These are phyloP conservation scores for Brachypodius melanocephalos DNA, from an alignment of 2,113 vertebrate species.

Conservation along the genomic window DNA sequence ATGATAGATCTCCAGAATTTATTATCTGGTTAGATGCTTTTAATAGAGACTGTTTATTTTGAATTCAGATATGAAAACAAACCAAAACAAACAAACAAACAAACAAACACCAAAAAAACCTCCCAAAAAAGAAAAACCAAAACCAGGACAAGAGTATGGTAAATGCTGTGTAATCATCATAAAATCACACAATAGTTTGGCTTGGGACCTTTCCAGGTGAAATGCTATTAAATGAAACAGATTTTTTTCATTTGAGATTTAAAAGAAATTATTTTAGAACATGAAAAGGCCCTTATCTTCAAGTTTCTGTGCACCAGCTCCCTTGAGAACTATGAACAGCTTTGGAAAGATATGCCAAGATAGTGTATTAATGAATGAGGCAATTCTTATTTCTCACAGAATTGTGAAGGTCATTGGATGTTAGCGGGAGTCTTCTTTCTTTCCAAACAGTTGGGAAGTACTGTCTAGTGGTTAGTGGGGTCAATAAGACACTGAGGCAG, in stretches of 20 bases:
- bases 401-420: neutral
- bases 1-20: neutral
- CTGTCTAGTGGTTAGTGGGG: neutral
- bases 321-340: neutral
- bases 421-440: neutral
- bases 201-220: neutral
- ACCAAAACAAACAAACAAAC: neutral
- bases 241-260: neutral
- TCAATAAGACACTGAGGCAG: neutral
- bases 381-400: neutral
- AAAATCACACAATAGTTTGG: neutral
- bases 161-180: neutral
- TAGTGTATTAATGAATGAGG: neutral
- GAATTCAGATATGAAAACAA: neutral
- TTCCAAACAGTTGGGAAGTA: neutral
- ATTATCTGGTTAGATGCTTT: neutral
- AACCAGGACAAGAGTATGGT: neutral
- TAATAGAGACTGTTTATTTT: neutral
- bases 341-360: accelerated
- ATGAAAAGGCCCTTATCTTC: neutral
- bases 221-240: neutral
- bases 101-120: no score
- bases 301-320: neutral
- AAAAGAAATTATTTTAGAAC: neutral
- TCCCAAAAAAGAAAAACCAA: no score